Evolutionary conservation across 2,113 vertebrate species (phyloP).

Genomic region (Platycercus adscitus): DNA sequence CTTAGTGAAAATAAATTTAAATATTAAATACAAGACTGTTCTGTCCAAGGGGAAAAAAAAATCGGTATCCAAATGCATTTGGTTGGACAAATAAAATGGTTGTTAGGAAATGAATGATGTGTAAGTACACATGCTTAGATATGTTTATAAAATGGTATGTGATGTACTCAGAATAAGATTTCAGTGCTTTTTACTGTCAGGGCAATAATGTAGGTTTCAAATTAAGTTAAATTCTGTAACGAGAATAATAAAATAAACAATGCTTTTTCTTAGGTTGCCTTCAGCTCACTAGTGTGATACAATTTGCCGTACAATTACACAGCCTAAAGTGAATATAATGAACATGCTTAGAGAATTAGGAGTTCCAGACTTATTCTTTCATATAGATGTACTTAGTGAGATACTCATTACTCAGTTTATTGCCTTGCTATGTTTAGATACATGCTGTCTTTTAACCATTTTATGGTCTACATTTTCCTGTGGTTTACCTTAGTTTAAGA

Average conservation of each 20-base stretch:
- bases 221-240: not conserved
- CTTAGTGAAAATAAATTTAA: not conserved
- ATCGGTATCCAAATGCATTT: not conserved
- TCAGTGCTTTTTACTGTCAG: not conserved
- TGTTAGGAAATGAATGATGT: not conserved
- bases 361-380: constrained; percentile 5
- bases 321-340: constrained; percentile 15
- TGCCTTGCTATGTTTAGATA: constrained; percentile 39
- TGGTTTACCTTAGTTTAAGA: not conserved
- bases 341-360: not conserved
- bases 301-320: constrained; percentile 4
- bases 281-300: not conserved
- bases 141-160: not conserved
- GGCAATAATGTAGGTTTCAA: not conserved
- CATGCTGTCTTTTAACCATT: constrained; percentile 39
- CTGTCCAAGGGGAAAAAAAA: not conserved
- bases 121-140: not conserved
- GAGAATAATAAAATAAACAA: not conserved
- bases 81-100: not conserved
- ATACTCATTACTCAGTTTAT: constrained; percentile 33
- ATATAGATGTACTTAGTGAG: not conserved
- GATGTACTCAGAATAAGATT: not conserved
- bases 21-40: not conserved
- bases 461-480: constrained; percentile 8
- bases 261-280: not conserved